Conservation (phyloP, 2,797 vertebrate species). For the Numenius phaeopus region DNA sequence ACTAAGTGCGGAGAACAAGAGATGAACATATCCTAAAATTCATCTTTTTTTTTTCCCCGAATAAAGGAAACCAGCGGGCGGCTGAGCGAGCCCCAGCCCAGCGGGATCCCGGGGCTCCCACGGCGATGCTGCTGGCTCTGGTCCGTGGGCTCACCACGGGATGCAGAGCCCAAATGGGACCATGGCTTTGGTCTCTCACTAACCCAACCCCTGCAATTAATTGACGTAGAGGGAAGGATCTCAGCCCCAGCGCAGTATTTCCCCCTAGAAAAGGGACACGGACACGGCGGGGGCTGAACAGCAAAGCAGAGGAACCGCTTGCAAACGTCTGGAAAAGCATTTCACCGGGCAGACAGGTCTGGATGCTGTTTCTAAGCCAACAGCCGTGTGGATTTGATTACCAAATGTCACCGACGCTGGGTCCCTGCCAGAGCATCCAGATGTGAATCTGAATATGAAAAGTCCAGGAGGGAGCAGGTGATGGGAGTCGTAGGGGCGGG, state of each 20-base stretch:
- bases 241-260: rapidly evolving
- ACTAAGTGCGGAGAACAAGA: slow-evolving; percentile 20
- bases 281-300: rapidly evolving
- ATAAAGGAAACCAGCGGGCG: not conserved
- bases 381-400: not conserved
- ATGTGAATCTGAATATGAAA: slow-evolving; percentile 67
- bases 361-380: not conserved
- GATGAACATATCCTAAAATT: slow-evolving; percentile 42
- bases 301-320: rapidly evolving
- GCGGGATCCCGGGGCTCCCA: slow-evolving; percentile 13
- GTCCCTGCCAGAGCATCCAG: slow-evolving; percentile 58
- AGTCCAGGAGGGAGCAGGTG: slow-evolving; percentile 56
- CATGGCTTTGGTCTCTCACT: not conserved
- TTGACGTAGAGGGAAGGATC: rapidly evolving
- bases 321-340: rapidly evolving
- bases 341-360: not conserved
- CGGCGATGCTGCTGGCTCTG: not conserved
- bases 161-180: not conserved
- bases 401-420: not conserved
- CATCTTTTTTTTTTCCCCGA: not conserved
- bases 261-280: not conserved
- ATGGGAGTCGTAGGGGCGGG: not conserved
- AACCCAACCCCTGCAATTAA: not conserved
- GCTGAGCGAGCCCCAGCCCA: not conserved
- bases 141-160: rapidly evolving